Conservation (phyloP, 2,888 invertebrate species). For the Anoplius nigerrimus region DNA sequence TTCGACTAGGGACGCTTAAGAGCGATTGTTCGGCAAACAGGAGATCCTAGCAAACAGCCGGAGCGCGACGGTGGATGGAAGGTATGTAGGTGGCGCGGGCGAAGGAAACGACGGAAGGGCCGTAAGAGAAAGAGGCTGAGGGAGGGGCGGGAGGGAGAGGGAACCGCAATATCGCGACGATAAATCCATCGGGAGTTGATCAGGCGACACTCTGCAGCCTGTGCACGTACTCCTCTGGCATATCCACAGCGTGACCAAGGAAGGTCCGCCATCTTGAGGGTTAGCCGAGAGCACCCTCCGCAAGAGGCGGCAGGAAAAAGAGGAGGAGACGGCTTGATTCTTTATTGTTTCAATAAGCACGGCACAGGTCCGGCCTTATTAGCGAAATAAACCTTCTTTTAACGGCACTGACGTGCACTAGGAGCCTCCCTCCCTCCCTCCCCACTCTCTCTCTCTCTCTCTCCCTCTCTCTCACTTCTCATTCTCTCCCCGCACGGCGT, state of each 20-base stretch:
- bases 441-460: slow-evolving; percentile 16
- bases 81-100: too few species aligned
- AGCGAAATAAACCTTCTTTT: slow-evolving; percentile 75
- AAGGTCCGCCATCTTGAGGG: slow-evolving; percentile 64
- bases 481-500: not conserved
- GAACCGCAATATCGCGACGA: slow-evolving; percentile 65
- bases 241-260: slow-evolving; percentile 61
- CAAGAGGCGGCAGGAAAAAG: slow-evolving; percentile 3
- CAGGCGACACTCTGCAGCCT: slow-evolving; percentile 64
- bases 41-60: not conserved
- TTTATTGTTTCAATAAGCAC: slow-evolving; percentile 76
- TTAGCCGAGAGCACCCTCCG: slow-evolving; percentile 36
- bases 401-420: slow-evolving; percentile 63
- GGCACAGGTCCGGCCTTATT: slow-evolving; percentile 73
- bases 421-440: slow-evolving; percentile 26
- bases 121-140: not conserved
- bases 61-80: not conserved
- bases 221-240: slow-evolving; percentile 67
- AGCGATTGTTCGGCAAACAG: too few species aligned
- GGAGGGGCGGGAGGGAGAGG: slow-evolving; percentile 13
- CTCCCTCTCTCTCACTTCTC: slow-evolving; percentile 6
- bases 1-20: too few species aligned
- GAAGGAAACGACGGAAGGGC: not conserved
- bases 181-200: slow-evolving; percentile 71
- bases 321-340: slow-evolving; percentile 62